Evolutionary conservation across 2,113 vertebrate species (phyloP).

Genomic region (Elephas maximus): DNA sequence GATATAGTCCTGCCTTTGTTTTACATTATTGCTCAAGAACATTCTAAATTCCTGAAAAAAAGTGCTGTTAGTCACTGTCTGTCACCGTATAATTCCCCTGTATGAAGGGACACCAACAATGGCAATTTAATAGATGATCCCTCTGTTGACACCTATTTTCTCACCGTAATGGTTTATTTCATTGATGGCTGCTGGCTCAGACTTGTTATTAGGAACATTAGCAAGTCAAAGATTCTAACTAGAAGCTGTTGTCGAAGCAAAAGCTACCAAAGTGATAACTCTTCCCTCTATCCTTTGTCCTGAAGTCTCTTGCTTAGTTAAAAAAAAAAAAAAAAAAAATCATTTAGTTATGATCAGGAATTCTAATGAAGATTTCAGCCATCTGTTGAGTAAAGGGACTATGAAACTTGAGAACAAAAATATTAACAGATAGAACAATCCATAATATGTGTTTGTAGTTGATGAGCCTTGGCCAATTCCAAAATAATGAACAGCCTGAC

Average conservation of each 20-base stretch:
- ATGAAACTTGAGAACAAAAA: constrained; percentile 22
- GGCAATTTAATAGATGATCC: neutral
- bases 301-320: neutral
- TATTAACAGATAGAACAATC: neutral
- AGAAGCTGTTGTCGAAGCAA: neutral
- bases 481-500: constrained; percentile 23
- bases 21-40: constrained; percentile 31
- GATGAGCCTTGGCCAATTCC: neutral
- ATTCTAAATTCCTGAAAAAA: neutral
- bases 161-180: neutral
- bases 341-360: neutral
- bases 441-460: neutral
- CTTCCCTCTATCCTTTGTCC: neutral
- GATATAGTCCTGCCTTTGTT: neutral
- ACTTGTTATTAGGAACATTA: neutral
- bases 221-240: neutral
- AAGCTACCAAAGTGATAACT: neutral
- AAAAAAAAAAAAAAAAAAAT: neutral
- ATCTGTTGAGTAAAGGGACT: constrained; percentile 40
- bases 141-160: neutral
- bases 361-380: constrained; percentile 22
- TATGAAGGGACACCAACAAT: neutral
- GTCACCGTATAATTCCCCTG: neutral
- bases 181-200: neutral
- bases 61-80: neutral